Base-by-base conservation (phyloP, 2,888 invertebrate genomes). In the Cephus pulcher region DNA sequence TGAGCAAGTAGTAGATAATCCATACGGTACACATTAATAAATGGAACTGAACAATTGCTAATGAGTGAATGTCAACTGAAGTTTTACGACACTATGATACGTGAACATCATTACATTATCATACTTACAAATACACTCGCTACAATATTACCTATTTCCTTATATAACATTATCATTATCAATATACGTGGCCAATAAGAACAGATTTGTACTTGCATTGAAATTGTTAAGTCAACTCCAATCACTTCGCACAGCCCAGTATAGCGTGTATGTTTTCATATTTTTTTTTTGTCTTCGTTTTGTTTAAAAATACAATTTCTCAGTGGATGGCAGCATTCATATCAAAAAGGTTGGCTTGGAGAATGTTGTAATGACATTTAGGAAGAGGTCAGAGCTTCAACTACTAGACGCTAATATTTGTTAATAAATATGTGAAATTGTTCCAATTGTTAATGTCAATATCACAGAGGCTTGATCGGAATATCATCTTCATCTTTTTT, bases 131-230 rank as follows among this genome's bases (percentile, higher is more conserved):
- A 88, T 89, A 90, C 85, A 89, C 85, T 87, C 85, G 88, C 90
- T 89, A 89, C 86, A 86, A 88, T 89, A 90, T 90, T 85, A 86
- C 87, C 88, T 90, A 89, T 85, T 86, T 83, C 84, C 86, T 88
- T 75, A 70, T 77, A 70, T 88, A 88, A 88, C 86, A 89, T 88
- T 89, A 89, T 87, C 86, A 85, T 89, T 90, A 89, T 89, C 89
- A 89, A 90, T 90, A 91, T 90, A 90, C 88, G 91, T 90, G 90
- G 90, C 91, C 91, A 91, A 91, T 91, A 91, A 91, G 90, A 91
- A 91, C 90, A 91, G 91, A 90, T 91, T 91, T 91, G 91, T 91
- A 91, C 91, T 91, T 91, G 91, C 89, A 91, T 90, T 91, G 90
- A 91, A 91, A 91, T 91, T 90, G 90, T 91, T 90, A 90, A 90